These are phyloP conservation scores for Forbesichthys papilliferus DNA, from an alignment of 2,113 vertebrate genomes.

Conservation along the genomic window DNA sequence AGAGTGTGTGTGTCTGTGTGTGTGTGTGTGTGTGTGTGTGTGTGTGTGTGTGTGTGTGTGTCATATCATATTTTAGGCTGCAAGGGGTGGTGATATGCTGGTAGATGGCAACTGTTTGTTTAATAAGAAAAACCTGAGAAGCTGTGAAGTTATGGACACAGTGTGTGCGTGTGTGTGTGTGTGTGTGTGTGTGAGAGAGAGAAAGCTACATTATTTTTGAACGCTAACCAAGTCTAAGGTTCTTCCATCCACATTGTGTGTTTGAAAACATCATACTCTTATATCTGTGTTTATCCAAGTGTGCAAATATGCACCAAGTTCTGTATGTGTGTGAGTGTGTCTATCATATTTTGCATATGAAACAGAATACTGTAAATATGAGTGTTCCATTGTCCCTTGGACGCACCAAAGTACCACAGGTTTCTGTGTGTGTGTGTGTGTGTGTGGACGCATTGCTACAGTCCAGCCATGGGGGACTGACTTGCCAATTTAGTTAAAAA, in stretches of 20 bases:
- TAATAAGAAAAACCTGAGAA: slow-evolving; percentile 54
- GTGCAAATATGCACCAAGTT: neutral
- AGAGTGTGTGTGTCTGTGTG: slow-evolving; percentile 12
- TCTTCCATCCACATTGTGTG: neutral
- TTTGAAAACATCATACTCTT: neutral
- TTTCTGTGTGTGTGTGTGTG: slow-evolving; percentile 1
- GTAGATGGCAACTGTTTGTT: slow-evolving; percentile 58
- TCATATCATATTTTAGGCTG: slow-evolving; percentile 27
- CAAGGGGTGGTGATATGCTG: slow-evolving; percentile 43
- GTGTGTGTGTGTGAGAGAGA: slow-evolving; percentile 28
- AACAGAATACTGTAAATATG: slow-evolving; percentile 27
- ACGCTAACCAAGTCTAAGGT: slow-evolving; percentile 6
- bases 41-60: slow-evolving; percentile 16
- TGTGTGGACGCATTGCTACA: neutral
- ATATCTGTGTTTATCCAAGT: slow-evolving; percentile 20
- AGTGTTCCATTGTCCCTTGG: slow-evolving; percentile 37
- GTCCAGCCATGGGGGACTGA: slow-evolving; percentile 16
- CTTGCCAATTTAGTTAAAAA: slow-evolving; percentile 13
- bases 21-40: slow-evolving; percentile 24
- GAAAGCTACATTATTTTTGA: slow-evolving; percentile 6
- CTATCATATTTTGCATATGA: neutral
- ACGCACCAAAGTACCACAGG: slow-evolving; percentile 48
- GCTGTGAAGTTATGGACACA: slow-evolving; percentile 59
- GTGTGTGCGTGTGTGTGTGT: slow-evolving; percentile 16
- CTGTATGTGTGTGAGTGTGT: slow-evolving; percentile 15